A percentile compares a stretch with the other conserved stretches of the same genome.
These are phyloP conservation scores for Isotomurus palustris DNA, from an alignment of 2,888 invertebrate species.

Conservation along the genomic window DNA sequence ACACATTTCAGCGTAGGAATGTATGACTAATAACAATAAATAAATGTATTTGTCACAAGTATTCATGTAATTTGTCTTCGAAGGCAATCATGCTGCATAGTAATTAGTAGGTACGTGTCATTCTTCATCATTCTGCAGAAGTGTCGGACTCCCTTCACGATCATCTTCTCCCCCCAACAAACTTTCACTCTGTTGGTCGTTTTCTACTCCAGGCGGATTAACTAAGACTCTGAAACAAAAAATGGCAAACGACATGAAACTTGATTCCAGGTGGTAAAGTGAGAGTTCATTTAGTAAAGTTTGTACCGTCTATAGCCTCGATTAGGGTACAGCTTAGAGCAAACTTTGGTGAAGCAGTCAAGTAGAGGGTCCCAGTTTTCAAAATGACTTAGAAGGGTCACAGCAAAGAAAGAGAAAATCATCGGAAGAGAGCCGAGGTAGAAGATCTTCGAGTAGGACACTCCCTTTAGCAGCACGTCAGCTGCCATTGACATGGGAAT, in stretches of 20 bases:
- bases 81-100: too few relatives aligned
- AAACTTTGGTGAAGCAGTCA: slow-evolving; percentile 56
- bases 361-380: slow-evolving; percentile 78
- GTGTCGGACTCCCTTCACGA: slow-evolving; percentile 22
- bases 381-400: slow-evolving; percentile 66
- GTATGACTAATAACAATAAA: too few relatives aligned
- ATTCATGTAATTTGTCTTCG: too few relatives aligned
- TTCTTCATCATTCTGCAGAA: slow-evolving; percentile 13
- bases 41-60: too few relatives aligned
- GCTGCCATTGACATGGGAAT: slow-evolving; percentile 85
- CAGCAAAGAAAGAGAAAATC: slow-evolving; percentile 67
- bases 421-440: slow-evolving; percentile 75
- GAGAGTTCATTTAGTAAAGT: neutral
- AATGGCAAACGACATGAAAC: slow-evolving; percentile 1
- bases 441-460: slow-evolving; percentile 65
- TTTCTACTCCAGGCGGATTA: slow-evolving; percentile 53
- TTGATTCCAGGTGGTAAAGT: neutral
- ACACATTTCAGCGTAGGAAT: too few relatives aligned
- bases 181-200: slow-evolving; percentile 62
- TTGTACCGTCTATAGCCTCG: neutral
- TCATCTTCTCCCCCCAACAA: slow-evolving; percentile 61
- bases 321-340: slow-evolving; percentile 3
- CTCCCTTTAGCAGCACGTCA: slow-evolving; percentile 68
- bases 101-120: too few relatives aligned
- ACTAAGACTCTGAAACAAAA: slow-evolving; percentile 56